Percentiles rank a stretch among this genome's conserved stretches.
Conservation (phyloP, 2,797 vertebrate species). For the Gobio occitaniae region DNA sequence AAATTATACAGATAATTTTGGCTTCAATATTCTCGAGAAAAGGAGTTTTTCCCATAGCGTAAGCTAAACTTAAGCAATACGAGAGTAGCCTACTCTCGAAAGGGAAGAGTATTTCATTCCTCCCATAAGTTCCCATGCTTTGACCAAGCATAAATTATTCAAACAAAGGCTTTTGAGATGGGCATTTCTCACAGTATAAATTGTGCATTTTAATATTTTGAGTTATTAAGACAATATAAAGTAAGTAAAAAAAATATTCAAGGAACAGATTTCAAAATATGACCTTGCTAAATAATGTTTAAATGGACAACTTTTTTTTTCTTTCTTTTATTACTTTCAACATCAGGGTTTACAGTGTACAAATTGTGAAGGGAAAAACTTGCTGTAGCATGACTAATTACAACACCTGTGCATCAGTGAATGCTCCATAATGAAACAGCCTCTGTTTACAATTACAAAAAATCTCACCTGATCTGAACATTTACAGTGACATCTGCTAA, state of each 20-base stretch:
- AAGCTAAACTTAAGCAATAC: too few relatives aligned
- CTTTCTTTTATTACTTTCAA: not conserved
- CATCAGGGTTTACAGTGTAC: not conserved
- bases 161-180: not conserved
- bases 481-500: conserved; percentile 1
- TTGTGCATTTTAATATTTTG: not conserved
- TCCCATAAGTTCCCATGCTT: not conserved
- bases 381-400: conserved; percentile 7
- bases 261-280: not conserved
- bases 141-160: not conserved
- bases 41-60: too few relatives aligned
- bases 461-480: conserved; percentile 3
- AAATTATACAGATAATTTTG: too few relatives aligned
- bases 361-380: not conserved
- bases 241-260: too few relatives aligned
- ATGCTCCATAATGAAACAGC: conserved; percentile 1
- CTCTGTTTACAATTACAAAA: not conserved
- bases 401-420: not conserved
- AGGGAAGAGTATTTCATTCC: not conserved
- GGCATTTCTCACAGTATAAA: not conserved
- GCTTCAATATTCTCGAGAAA: too few relatives aligned
- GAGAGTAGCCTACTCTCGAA: too few relatives aligned
- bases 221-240: not conserved
- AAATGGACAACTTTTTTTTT: not conserved
- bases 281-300: not conserved